Percentiles rank a stretch among this genome's conserved stretches.
phyloP scores from a whole-genome alignment of 2,888 invertebrate species.

The Drosophila nr. fundita region DNA sequence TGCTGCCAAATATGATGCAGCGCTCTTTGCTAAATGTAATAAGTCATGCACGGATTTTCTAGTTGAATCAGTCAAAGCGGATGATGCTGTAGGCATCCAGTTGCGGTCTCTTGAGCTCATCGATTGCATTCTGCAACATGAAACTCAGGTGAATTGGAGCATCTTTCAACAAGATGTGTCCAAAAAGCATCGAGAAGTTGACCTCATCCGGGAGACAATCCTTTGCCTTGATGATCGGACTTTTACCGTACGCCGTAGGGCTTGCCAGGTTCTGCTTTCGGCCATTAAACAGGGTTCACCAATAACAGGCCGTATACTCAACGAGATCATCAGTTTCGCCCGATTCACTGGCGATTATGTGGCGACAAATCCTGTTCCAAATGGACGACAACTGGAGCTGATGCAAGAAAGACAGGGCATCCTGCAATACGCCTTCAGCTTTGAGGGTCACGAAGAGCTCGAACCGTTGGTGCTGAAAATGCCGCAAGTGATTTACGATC shows the following conservation, averaged over 20 bases:
- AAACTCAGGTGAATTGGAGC: slow-evolving; percentile 83
- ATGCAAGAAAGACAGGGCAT: slow-evolving; percentile 73
- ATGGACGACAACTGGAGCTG: slow-evolving; percentile 72
- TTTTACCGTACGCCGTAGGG: slow-evolving; percentile 81
- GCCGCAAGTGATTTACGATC: slow-evolving; percentile 78
- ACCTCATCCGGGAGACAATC: slow-evolving; percentile 79
- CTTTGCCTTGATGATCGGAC: slow-evolving; percentile 79
- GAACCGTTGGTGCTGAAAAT: slow-evolving; percentile 71
- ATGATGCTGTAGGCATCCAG: slow-evolving; percentile 80
- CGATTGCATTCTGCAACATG: slow-evolving; percentile 77
- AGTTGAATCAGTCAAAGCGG: slow-evolving; percentile 77
- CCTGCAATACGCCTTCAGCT: slow-evolving; percentile 75
- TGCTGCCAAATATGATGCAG: slow-evolving; percentile 84
- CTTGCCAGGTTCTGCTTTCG: slow-evolving; percentile 79
- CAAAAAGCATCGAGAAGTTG: slow-evolving; percentile 82
- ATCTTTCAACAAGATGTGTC: slow-evolving; percentile 83
- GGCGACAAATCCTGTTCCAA: slow-evolving; percentile 64
- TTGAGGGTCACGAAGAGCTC: slow-evolving; percentile 78
- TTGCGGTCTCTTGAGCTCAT: slow-evolving; percentile 81
- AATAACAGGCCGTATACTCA: slow-evolving; percentile 78
- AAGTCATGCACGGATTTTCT: slow-evolving; percentile 81
- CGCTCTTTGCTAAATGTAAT: slow-evolving; percentile 83
- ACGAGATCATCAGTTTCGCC: slow-evolving; percentile 77
- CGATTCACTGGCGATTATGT: slow-evolving; percentile 65
- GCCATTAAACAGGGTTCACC: slow-evolving; percentile 78